A percentile compares a stretch with the other conserved stretches of the same genome.
phyloP scores from a whole-genome alignment of 2,888 invertebrate genomes.

The Euplexia lucipara region DNA sequence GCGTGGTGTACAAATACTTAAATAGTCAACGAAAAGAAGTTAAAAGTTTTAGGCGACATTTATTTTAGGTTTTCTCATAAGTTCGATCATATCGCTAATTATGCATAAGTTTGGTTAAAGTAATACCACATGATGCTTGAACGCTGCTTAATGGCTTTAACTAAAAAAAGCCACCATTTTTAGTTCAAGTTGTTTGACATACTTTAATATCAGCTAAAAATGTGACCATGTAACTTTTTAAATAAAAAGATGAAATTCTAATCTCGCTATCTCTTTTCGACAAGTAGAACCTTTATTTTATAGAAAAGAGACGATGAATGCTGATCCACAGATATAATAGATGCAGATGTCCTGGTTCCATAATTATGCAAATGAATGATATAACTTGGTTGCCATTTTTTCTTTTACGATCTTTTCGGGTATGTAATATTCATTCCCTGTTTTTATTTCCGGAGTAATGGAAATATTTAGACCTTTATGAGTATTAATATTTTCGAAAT shows the following conservation, averaged over 20 bases:
- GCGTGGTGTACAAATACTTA: no score
- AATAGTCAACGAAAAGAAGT: no score
- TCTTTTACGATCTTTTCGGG: constrained; percentile 1
- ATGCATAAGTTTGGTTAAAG: no score
- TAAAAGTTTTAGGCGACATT: no score
- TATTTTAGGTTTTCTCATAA: no score
- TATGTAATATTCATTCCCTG: background rate
- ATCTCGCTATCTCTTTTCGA: background rate
- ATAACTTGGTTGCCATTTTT: constrained; percentile 18
- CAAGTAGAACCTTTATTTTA: background rate
- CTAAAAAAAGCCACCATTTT: no score
- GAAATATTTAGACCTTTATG: no score
- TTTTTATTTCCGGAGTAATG: background rate
- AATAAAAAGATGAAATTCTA: constrained; percentile 9
- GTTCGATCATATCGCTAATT: no score
- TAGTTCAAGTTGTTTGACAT: no score
- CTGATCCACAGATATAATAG: constrained; percentile 3
- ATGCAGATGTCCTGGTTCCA: constrained; percentile 3
- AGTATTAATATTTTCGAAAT: no score
- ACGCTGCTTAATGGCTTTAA: no score
- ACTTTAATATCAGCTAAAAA: constrained; percentile 2
- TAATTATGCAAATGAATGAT: constrained; percentile 34
- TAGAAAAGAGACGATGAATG: constrained; percentile 10
- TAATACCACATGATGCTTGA: no score
- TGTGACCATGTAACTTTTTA: constrained; percentile 9